Evolutionary conservation across 2,888 invertebrate species (phyloP).

Genomic region (Eupithecia insigniata): DNA sequence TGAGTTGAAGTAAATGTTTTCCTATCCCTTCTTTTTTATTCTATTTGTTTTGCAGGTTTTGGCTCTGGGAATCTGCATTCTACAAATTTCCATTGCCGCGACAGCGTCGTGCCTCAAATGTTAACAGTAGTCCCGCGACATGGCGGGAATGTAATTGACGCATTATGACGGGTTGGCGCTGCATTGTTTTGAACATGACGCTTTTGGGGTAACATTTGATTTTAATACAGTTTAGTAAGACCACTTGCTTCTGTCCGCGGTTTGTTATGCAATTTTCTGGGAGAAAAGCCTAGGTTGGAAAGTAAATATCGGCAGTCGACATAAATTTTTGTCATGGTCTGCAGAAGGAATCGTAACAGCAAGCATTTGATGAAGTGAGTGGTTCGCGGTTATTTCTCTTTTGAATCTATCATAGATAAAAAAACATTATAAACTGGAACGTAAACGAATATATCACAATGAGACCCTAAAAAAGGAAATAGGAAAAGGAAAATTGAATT

Average conservation of each 20-base stretch:
- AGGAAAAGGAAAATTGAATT: not conserved
- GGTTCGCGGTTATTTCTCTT: too few species aligned
- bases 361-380: too few species aligned
- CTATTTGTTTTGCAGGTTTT: not conserved
- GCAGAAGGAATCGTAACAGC: too few species aligned
- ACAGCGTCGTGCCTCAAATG: constrained; percentile 32
- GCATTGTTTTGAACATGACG: constrained; percentile 17
- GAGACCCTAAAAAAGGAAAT: not conserved
- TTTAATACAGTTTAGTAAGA: not conserved
- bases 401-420: not conserved
- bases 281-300: too few species aligned
- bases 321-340: too few species aligned
- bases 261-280: too few species aligned
- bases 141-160: constrained; percentile 27
- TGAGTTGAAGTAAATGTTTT: not conserved
- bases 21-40: not conserved
- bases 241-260: too few species aligned
- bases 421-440: not conserved
- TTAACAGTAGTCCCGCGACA: constrained; percentile 31
- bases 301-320: too few species aligned
- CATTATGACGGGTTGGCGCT: constrained; percentile 29
- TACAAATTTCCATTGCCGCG: not conserved
- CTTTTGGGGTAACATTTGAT: not conserved
- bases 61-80: not conserved
- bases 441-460: not conserved